These are phyloP conservation scores for Taxidea taxus DNA, from an alignment of 2,113 vertebrate genomes.

Conservation along the genomic window DNA sequence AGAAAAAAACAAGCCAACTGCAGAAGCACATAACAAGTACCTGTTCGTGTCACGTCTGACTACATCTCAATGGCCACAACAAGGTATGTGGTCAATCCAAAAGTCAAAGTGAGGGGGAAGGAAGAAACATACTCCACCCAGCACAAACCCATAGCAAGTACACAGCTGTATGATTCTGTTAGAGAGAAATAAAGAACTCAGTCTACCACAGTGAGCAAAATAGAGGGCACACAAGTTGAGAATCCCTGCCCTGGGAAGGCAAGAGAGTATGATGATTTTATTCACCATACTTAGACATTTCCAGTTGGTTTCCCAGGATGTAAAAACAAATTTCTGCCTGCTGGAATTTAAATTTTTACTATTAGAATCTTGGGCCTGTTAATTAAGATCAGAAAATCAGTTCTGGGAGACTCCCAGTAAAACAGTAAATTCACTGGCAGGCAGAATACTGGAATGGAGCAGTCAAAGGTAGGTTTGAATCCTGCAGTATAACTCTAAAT, in stretches of 20 bases:
- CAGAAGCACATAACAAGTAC: not conserved
- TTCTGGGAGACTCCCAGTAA: not conserved
- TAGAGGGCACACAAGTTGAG: not conserved
- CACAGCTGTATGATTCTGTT: not conserved
- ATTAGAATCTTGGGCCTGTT: not conserved
- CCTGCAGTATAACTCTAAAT: not conserved
- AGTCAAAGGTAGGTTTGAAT: not conserved
- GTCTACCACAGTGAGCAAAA: not conserved
- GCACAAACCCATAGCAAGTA: not conserved
- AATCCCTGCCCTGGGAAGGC: not conserved
- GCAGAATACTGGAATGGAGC: not conserved
- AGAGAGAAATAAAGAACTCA: not conserved
- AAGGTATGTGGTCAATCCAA: not conserved
- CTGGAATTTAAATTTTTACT: not conserved
- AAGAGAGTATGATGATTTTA: not conserved
- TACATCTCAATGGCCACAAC: not conserved
- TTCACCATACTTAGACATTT: not conserved
- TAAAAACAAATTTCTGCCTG: not conserved
- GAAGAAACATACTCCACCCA: too few relatives aligned
- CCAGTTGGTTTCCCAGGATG: not conserved
- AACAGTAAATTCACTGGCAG: not conserved
- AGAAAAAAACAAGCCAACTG: not conserved
- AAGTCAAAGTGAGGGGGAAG: not conserved
- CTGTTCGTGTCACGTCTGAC: not conserved
- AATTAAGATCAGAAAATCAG: not conserved